A percentile compares a stretch with the other conserved stretches of the same genome.
These are phyloP conservation scores for Nesoenas mayeri DNA, from an alignment of 2,113 vertebrate genomes.

Conservation along the genomic window DNA sequence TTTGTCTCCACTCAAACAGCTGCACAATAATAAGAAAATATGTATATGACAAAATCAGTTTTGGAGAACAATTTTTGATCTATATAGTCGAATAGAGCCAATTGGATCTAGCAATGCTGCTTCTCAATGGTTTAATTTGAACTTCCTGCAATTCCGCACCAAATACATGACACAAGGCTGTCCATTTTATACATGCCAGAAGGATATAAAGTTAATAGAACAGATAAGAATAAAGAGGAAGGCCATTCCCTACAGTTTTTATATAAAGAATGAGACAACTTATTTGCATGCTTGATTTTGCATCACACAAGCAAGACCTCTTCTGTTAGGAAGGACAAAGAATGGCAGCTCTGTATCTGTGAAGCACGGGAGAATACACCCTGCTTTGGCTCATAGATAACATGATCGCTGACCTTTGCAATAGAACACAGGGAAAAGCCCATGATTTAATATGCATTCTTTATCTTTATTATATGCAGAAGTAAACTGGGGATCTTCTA, in stretches of 20 bases:
- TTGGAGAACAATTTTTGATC: not conserved
- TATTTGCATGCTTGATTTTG: not conserved
- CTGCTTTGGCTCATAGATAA: not conserved
- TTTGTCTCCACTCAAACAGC: not conserved
- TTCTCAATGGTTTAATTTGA: not conserved
- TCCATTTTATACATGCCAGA: not conserved
- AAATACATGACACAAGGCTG: not conserved
- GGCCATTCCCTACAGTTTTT: not conserved
- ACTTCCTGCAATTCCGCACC: not conserved
- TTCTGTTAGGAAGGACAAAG: not conserved
- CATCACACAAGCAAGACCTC: not conserved
- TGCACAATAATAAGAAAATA: not conserved
- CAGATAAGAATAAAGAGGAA: not conserved
- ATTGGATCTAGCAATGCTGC: not conserved
- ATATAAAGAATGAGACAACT: not conserved
- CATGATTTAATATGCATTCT: not conserved
- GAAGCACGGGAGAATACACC: not conserved
- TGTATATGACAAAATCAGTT: not conserved
- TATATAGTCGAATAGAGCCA: not conserved
- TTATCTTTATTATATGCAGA: slow-evolving; percentile 75
- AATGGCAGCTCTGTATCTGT: not conserved
- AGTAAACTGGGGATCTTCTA: slow-evolving; percentile 98
- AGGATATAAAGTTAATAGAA: not conserved
- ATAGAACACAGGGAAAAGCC: not conserved
- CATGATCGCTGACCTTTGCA: not conserved